Evolutionary conservation across 2,113 vertebrate genomes (phyloP), one percentile per base, ranked within the genome.

Genomic region (Phodopus roborovskii): DNA sequence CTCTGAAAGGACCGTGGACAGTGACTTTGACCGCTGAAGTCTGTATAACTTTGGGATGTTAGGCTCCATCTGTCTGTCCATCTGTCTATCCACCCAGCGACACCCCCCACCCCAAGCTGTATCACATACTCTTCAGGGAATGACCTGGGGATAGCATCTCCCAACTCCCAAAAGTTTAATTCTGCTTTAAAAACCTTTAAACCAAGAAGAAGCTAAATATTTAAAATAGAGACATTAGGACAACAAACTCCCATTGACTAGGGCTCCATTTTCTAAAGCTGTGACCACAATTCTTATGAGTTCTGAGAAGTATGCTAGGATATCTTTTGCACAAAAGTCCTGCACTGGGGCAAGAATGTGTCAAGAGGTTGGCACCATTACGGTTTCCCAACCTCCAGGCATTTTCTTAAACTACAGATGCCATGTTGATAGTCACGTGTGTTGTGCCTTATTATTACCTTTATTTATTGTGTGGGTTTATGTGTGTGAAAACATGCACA

Each of bases 171-270:
- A 19, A 88, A 75, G 45, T 78, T 82, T 45, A 75, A 53, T 83
- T 93, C 22, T 88, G 39, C 36, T 94, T 84, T n/a, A 13, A 53
- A 92, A 82, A 88, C 53, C 30, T 42, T 45, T 64, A 71, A 94
- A 77, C 15, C 74, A 87, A 50, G 20, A n/a, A 60, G 20, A 53
- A 53, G 13, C 33, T 53, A 70, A 70, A 22, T 15, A 33, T 19
- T 71, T 24, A 62, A 10, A 62, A 36, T n/a, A 64, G 28, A 85
- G 39, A 88, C 22, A 94, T 68, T 24, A 71, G 53, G 30, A 60
- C 16, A 53, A 77, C 22, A 68, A 81, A 66, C 22, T 33, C 58
- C 10, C 53, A n/a, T 79, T 78, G 2, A 87, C 30, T 53, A 33
- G 33, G 42, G 45, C 6, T 10, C 11, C 9, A 4, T 78, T 81